These are phyloP conservation scores for Nothocercus nigrocapillus DNA, from an alignment of 2,113 vertebrate genomes.

Conservation along the genomic window DNA sequence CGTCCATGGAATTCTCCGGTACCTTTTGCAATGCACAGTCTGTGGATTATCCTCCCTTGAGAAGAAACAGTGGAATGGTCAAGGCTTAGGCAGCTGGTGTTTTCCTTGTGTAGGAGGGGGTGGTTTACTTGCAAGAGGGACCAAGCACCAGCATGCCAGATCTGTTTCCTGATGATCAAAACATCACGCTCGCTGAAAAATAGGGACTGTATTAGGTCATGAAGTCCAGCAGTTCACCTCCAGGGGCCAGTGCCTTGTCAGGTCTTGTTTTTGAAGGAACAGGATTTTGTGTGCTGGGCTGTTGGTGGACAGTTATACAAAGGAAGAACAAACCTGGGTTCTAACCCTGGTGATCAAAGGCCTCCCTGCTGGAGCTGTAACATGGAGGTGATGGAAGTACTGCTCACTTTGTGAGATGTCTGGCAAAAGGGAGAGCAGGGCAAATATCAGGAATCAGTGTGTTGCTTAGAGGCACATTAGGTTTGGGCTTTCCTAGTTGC, in stretches of 20 bases:
- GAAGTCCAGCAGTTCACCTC: background rate
- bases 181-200: background rate
- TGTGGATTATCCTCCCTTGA: background rate
- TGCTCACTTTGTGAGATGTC: background rate
- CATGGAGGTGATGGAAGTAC: background rate
- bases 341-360: background rate
- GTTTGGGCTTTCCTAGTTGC: background rate
- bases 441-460: background rate
- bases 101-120: slow-evolving; percentile 22
- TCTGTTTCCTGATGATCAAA: background rate
- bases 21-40: background rate
- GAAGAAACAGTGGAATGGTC: background rate
- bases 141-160: slow-evolving; percentile 16
- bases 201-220: background rate
- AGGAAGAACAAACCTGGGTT: background rate
- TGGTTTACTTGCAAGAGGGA: background rate
- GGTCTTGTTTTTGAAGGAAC: background rate
- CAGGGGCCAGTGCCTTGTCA: background rate
- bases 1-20: background rate
- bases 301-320: background rate
- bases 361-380: background rate
- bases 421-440: background rate
- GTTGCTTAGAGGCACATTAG: background rate
- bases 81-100: slow-evolving; percentile 16
- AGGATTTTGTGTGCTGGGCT: background rate